Evolutionary conservation across 1,140 invertebrate species (phyloP), one percentile per base, ranked within the genome.

Genomic region (Dolichoris vasculosae): DNA sequence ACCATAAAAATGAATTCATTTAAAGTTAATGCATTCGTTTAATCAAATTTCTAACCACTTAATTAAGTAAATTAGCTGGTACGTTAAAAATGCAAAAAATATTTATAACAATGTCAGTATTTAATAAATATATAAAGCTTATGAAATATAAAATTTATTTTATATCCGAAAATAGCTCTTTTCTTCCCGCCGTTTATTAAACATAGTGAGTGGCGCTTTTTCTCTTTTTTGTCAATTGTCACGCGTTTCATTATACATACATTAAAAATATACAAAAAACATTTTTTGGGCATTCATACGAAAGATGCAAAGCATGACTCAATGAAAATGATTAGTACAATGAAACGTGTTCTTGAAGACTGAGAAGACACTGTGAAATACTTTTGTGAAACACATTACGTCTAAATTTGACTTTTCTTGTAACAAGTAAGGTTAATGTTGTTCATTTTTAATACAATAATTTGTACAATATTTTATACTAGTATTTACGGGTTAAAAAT

Each of bases 341-440:
- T 81, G 46, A 85, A 32, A 35, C 76, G 40, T n/a, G 76, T 23
- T 85, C 3, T 64, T 35, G 2, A 75, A 76, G 69, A 64, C 23
- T 85, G n/a, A 85, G 40, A 63, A 64, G 46, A 79, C 13, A 3
- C 26, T 85, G 9, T 63, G 17, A 69, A 43, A 55, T 32, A 80
- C 8, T 73, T 51, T 59, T 4, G 11, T 23, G 8, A 17, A 59
- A 48, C 30, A 55, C 38, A 23, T 38, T 51, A 30, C 55, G 59
- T 26, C 30, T 38, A 43, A 2, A 38, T 63, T 51, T 32, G 4
- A 73, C 17, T 82, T 75, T 55, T 15, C 35, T 59, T 15, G n/a
- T n/a, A 80, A 55, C 46, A 85, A 85, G 84, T 85, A 75, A 85
- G 84, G 84, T 85, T 85, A 85, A 73, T 2, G 3, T 76, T 48